Evolutionary conservation across 1,140 invertebrate species (phyloP).

Genomic region (Drosophila lacteicornis): DNA sequence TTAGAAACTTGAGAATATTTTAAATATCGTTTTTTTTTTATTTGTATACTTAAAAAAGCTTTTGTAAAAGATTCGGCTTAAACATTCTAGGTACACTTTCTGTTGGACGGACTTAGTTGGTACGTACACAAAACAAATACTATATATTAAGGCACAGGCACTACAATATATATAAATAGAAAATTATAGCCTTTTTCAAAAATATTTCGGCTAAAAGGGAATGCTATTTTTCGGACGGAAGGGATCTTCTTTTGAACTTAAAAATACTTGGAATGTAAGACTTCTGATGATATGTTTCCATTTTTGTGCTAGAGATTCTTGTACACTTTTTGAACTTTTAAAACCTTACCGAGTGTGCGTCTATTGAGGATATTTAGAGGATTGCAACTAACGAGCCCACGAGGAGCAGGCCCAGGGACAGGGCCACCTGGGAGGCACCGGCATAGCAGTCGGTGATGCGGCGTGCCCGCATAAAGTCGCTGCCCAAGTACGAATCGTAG

Average conservation of each 20-base stretch:
- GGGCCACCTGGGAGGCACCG: slow-evolving; percentile 78
- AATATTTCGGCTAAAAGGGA: slow-evolving; percentile 5
- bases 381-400: slow-evolving; percentile 40
- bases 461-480: slow-evolving; percentile 91
- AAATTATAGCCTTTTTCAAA: slow-evolving; percentile 7
- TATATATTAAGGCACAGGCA: slow-evolving; percentile 45
- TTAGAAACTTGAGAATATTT: neutral
- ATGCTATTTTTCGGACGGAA: slow-evolving; percentile 23
- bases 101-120: slow-evolving; percentile 47
- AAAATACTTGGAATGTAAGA: slow-evolving; percentile 41
- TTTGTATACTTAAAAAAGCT: slow-evolving; percentile 42
- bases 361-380: slow-evolving; percentile 29
- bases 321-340: slow-evolving; percentile 21
- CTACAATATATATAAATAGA: slow-evolving; percentile 18
- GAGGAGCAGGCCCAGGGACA: slow-evolving; percentile 57
- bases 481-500: slow-evolving; percentile 88
- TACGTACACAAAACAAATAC: slow-evolving; percentile 45
- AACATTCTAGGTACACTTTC: slow-evolving; percentile 29
- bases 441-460: slow-evolving; percentile 92
- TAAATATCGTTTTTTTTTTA: slow-evolving; percentile 19
- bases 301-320: slow-evolving; percentile 46
- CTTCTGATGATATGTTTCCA: slow-evolving; percentile 35
- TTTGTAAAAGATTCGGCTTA: slow-evolving; percentile 42
- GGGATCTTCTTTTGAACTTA: slow-evolving; percentile 13
- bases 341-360: slow-evolving; percentile 13